phyloP scores from a whole-genome alignment of 2,888 invertebrate genomes.

The Andrena bicolor region DNA sequence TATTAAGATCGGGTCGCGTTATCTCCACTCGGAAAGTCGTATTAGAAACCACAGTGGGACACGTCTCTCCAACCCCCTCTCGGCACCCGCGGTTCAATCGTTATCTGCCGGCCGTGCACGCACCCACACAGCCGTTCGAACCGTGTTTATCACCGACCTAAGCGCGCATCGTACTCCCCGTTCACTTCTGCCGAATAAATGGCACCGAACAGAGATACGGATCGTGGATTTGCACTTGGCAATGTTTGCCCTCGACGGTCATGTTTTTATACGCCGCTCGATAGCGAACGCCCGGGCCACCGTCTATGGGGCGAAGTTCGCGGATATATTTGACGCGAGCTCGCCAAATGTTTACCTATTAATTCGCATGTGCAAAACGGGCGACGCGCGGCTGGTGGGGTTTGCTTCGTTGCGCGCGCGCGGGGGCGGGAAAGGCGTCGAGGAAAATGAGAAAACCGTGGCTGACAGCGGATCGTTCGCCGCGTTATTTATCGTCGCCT shows the following conservation, averaged over 20 bases:
- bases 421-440: neutral
- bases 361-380: neutral
- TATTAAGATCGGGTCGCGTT: slow-evolving; percentile 44
- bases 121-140: slow-evolving; percentile 21
- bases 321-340: neutral
- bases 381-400: neutral
- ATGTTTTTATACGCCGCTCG: slow-evolving; percentile 20
- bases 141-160: slow-evolving; percentile 58
- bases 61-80: neutral
- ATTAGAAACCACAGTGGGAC: slow-evolving; percentile 54
- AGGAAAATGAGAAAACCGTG: neutral
- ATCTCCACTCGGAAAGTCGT: slow-evolving; percentile 54
- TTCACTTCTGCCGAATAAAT: slow-evolving; percentile 54
- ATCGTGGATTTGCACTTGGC: slow-evolving; percentile 52
- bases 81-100: slow-evolving; percentile 12
- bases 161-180: slow-evolving; percentile 51
- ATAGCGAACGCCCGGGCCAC: neutral
- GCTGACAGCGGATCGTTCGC: neutral
- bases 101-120: slow-evolving; percentile 51
- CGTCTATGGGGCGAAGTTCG: neutral
- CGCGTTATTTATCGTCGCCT: slow-evolving; percentile 16
- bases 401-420: neutral
- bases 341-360: slow-evolving; percentile 23
- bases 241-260: slow-evolving; percentile 27
- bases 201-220: slow-evolving; percentile 42